phyloP scores from a whole-genome alignment of 2,113 vertebrate genomes.

The Platichthys flesus region DNA sequence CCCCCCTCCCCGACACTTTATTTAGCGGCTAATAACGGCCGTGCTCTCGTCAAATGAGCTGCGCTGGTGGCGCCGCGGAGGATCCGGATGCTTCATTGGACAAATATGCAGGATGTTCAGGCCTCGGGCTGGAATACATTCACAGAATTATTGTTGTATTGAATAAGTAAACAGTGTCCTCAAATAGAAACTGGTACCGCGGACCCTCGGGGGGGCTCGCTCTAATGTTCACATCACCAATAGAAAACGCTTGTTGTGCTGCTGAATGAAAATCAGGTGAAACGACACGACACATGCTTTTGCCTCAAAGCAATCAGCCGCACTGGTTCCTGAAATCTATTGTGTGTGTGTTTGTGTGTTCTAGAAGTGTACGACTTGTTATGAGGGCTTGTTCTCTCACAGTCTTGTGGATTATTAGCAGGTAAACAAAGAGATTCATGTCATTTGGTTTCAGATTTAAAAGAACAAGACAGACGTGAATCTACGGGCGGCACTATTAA shows the following conservation, averaged over 20 bases:
- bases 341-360: background rate
- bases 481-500: too few relatives aligned
- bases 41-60: slow-evolving; percentile 73
- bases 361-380: background rate
- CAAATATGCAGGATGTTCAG: slow-evolving; percentile 66
- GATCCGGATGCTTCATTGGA: slow-evolving; percentile 67
- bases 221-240: slow-evolving; percentile 54
- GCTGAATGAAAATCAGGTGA: slow-evolving; percentile 48
- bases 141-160: slow-evolving; percentile 58
- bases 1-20: slow-evolving; percentile 55
- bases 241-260: slow-evolving; percentile 37
- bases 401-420: too few relatives aligned
- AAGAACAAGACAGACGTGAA: too few relatives aligned
- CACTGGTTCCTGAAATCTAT: background rate
- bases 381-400: too few relatives aligned
- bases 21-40: slow-evolving; percentile 73
- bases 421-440: too few relatives aligned
- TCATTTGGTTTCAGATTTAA: too few relatives aligned
- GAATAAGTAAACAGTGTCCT: slow-evolving; percentile 73
- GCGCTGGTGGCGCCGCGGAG: slow-evolving; percentile 41
- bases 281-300: background rate
- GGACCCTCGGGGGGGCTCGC: slow-evolving; percentile 39
- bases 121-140: slow-evolving; percentile 69
- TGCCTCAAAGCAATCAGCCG: background rate
- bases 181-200: slow-evolving; percentile 40